A percentile compares a stretch with the other conserved stretches of the same genome.
Evolutionary conservation across 2,797 vertebrate species (phyloP).

Genomic region (Agapornis canus): DNA sequence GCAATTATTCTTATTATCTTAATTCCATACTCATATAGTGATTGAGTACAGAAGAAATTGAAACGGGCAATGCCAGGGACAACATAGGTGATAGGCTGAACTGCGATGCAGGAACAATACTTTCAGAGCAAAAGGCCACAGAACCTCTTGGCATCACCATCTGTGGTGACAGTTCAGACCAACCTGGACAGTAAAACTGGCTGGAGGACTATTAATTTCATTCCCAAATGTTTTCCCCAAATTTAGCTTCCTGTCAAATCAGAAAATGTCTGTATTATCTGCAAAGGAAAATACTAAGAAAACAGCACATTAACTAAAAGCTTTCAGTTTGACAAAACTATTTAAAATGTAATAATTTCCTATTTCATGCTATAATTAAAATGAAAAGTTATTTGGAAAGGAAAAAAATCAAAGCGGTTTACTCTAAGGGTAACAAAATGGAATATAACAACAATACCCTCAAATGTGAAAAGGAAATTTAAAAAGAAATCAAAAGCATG

Average conservation of each 20-base stretch:
- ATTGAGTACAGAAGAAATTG: not conserved
- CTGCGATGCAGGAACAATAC: not conserved
- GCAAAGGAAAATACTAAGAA: not conserved
- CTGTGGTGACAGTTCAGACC: not conserved
- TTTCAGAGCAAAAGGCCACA: not conserved
- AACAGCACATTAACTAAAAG: not conserved
- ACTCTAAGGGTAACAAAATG: not conserved
- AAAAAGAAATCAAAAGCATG: not conserved
- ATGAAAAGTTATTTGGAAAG: not conserved
- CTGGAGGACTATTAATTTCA: not conserved
- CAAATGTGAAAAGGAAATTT: not conserved
- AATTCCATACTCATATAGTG: not conserved
- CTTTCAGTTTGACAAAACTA: not conserved
- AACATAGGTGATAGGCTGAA: not conserved
- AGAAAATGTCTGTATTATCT: not conserved
- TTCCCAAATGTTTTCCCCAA: not conserved
- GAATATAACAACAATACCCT: not conserved
- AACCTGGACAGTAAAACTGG: not conserved
- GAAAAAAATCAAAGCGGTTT: not conserved
- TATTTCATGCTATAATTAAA: not conserved
- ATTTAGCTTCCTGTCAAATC: not conserved
- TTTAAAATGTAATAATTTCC: not conserved
- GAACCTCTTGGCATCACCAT: not conserved
- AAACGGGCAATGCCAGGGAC: not conserved
- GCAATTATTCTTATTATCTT: constrained; percentile 42